Conservation (phyloP, 2,113 vertebrate species). For the Sitta europaea region DNA sequence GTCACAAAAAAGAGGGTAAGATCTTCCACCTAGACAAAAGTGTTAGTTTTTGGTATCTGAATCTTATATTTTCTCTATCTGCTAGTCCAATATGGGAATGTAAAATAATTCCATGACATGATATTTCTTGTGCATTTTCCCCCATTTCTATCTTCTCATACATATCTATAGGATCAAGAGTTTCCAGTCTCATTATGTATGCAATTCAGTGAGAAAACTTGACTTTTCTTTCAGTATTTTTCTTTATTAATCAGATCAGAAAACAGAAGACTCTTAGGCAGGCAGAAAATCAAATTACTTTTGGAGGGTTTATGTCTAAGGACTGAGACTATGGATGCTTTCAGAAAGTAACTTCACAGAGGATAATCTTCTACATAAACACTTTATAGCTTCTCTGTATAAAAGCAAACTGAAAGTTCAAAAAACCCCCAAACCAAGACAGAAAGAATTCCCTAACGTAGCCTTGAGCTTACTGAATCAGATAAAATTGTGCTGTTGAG, state of each 20-base stretch:
- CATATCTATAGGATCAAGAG: background rate
- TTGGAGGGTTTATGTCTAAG: background rate
- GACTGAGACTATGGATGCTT: background rate
- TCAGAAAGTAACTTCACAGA: background rate
- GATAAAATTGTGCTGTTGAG: background rate
- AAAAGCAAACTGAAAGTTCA: background rate
- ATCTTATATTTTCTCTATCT: background rate
- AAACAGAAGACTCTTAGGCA: background rate
- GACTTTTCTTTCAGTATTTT: background rate
- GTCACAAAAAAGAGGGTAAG: background rate
- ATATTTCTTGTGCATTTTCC: accelerated
- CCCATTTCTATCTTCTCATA: background rate
- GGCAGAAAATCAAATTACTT: background rate
- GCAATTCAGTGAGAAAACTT: background rate
- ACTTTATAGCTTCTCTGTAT: background rate
- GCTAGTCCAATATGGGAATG: background rate
- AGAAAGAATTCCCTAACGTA: background rate
- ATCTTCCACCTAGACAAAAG: background rate
- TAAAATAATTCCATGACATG: background rate
- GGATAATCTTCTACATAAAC: background rate
- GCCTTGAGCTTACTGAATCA: background rate
- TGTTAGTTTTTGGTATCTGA: background rate
- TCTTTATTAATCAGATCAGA: background rate
- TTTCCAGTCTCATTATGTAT: background rate
- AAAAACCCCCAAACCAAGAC: background rate